A percentile compares a stretch with the other conserved stretches of the same genome.
These are phyloP conservation scores for Dicrurus megarhynchus DNA, from an alignment of 2,113 vertebrate species.

Conservation along the genomic window DNA sequence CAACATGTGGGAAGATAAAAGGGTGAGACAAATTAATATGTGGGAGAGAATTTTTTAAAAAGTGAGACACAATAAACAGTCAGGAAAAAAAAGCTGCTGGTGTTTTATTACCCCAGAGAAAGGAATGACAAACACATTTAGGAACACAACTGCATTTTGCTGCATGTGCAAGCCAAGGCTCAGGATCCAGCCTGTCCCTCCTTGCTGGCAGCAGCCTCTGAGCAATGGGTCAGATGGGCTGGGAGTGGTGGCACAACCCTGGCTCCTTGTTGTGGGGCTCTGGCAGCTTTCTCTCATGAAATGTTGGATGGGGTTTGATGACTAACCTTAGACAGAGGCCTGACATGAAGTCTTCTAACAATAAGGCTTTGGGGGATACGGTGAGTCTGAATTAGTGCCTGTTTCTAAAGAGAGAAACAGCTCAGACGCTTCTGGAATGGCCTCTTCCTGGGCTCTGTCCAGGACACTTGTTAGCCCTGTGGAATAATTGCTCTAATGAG, in stretches of 20 bases:
- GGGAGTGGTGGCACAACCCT: rapidly evolving
- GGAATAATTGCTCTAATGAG: not conserved
- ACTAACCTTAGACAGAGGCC: not conserved
- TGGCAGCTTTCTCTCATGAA: not conserved
- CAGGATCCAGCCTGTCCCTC: not conserved
- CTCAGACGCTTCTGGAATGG: not conserved
- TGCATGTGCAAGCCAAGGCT: not conserved
- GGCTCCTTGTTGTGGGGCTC: not conserved
- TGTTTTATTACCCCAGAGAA: not conserved
- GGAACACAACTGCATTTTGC: not conserved
- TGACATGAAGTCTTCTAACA: not conserved
- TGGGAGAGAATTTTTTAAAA: constrained; percentile 16
- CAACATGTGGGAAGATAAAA: constrained; percentile 54
- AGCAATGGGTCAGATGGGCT: rapidly evolving
- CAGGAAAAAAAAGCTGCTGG: not conserved
- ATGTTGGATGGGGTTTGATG: not conserved
- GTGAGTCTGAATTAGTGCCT: not conserved
- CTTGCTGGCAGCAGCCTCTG: rapidly evolving
- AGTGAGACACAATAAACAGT: constrained; percentile 17
- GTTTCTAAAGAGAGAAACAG: not conserved
- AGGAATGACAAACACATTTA: not conserved
- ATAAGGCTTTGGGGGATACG: not conserved
- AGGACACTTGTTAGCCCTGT: not conserved
- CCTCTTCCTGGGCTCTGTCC: not conserved
- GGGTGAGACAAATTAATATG: constrained; percentile 14